Evolutionary conservation across 2,888 invertebrate genomes (phyloP).

Genomic region (Mesopsocus fuscifrons): DNA sequence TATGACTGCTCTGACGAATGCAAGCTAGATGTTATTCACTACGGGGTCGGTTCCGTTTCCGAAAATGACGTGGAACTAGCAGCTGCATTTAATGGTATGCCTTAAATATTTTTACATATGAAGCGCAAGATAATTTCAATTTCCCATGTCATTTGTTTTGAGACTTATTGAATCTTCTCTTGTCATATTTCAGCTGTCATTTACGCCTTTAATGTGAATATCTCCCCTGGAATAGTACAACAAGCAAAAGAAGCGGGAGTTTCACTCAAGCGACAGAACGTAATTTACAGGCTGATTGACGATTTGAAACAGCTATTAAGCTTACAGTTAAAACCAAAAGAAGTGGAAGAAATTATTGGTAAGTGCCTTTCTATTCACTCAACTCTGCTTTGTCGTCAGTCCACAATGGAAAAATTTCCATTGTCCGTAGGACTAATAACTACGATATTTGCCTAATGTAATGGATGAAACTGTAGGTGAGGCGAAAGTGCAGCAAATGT

Average conservation of each 20-base stretch:
- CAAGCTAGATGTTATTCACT: conserved; percentile 66
- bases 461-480: conserved; percentile 52
- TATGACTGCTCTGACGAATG: conserved; percentile 57
- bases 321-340: conserved; percentile 43
- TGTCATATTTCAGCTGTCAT: conserved; percentile 39
- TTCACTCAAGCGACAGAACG: conserved; percentile 50
- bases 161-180: background rate
- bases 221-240: conserved; percentile 25
- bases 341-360: conserved; percentile 63
- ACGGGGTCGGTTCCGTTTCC: conserved; percentile 72
- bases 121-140: background rate
- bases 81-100: conserved; percentile 39
- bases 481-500: conserved; percentile 69
- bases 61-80: conserved; percentile 72
- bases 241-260: conserved; percentile 34
- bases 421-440: too few relatives aligned
- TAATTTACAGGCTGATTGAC: conserved; percentile 87
- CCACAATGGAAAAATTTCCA: too few relatives aligned
- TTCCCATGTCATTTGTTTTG: background rate
- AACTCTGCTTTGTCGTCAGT: too few relatives aligned
- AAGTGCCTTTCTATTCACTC: conserved; percentile 17
- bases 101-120: conserved; percentile 10
- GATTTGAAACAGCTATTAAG: conserved; percentile 67
- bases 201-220: conserved; percentile 72
- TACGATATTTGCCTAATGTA: too few relatives aligned